Evolutionary conservation across 2,797 vertebrate species (phyloP).

Genomic region (Scarus forsteni): DNA sequence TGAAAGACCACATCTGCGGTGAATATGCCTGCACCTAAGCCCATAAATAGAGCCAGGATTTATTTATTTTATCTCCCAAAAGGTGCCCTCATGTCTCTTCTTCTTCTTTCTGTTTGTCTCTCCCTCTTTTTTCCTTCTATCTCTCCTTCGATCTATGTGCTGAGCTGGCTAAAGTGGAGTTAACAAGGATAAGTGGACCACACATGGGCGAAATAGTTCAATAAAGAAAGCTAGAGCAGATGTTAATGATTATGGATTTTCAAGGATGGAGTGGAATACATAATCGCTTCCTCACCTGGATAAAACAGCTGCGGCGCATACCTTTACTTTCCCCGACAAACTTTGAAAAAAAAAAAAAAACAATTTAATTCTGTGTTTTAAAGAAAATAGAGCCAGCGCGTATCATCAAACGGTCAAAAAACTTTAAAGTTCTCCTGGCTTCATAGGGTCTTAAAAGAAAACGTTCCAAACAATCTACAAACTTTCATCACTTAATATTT

Average conservation of each 20-base stretch:
- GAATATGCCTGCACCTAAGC: slow-evolving; percentile 43
- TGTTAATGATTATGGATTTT: slow-evolving; percentile 89
- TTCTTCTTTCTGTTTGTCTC: slow-evolving; percentile 47
- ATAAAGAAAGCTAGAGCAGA: slow-evolving; percentile 85
- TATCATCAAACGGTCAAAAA: slow-evolving; percentile 30
- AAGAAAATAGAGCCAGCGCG: slow-evolving; percentile 26
- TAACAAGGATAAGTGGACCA: slow-evolving; percentile 87
- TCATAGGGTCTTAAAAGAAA: slow-evolving; percentile 43
- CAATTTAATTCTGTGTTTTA: slow-evolving; percentile 34
- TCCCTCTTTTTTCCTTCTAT: slow-evolving; percentile 57
- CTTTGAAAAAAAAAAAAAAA: slow-evolving; percentile 17
- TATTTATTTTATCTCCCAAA: slow-evolving; percentile 67
- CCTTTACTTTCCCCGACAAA: slow-evolving; percentile 33
- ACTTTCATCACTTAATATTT: slow-evolving; percentile 74
- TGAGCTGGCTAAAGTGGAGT: slow-evolving; percentile 84
- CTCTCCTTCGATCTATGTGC: slow-evolving; percentile 78
- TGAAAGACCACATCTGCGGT: slow-evolving; percentile 38
- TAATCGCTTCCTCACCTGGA: slow-evolving; percentile 70
- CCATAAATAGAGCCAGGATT: slow-evolving; percentile 55
- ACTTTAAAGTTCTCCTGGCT: slow-evolving; percentile 25
- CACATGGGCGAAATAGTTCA: slow-evolving; percentile 83
- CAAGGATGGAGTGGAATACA: slow-evolving; percentile 80
- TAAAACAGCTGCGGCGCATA: slow-evolving; percentile 55
- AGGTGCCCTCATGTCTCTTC: slow-evolving; percentile 55
- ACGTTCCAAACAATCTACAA: slow-evolving; percentile 55